A percentile compares a stretch with the other conserved stretches of the same genome.
phyloP scores from a whole-genome alignment of 2,888 invertebrate species.

The Catocala sponsa region DNA sequence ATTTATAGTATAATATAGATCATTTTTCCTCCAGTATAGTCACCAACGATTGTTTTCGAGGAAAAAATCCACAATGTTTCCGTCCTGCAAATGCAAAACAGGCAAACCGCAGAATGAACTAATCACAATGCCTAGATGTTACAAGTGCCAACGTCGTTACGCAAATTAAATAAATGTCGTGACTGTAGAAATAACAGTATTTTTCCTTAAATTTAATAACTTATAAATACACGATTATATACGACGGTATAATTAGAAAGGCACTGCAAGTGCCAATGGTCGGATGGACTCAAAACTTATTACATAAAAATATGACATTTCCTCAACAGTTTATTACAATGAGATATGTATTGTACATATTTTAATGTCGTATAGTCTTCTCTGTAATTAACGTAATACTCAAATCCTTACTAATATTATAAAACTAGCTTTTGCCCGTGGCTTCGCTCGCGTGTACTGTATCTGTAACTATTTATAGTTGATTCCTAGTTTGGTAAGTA shows the following conservation, averaged over 20 bases:
- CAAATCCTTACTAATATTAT: no score
- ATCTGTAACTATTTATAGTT: no score
- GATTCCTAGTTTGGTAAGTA: no score
- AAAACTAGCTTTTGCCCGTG: no score
- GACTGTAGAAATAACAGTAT: conserved; percentile 14
- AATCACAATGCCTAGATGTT: conserved; percentile 34
- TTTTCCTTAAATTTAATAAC: conserved; percentile 26
- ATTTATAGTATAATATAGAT: conserved; percentile 45
- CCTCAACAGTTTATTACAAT: no score
- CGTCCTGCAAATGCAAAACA: conserved; percentile 62
- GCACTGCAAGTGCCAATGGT: background rate
- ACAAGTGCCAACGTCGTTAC: conserved; percentile 36
- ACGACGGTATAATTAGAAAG: conserved; percentile 4
- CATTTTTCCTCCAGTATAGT: conserved; percentile 56
- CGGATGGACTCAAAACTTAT: no score
- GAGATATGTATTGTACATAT: no score
- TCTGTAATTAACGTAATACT: no score
- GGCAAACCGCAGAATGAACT: conserved; percentile 71
- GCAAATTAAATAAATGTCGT: conserved; percentile 22
- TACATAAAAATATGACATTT: no score
- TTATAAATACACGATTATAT: conserved; percentile 9
- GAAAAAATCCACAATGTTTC: conserved; percentile 54
- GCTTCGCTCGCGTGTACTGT: no score
- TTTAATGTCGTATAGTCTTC: no score
- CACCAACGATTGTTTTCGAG: conserved; percentile 48